Evolutionary conservation across 1,140 invertebrate species (phyloP).

Genomic region (Zaprionus inermis): DNA sequence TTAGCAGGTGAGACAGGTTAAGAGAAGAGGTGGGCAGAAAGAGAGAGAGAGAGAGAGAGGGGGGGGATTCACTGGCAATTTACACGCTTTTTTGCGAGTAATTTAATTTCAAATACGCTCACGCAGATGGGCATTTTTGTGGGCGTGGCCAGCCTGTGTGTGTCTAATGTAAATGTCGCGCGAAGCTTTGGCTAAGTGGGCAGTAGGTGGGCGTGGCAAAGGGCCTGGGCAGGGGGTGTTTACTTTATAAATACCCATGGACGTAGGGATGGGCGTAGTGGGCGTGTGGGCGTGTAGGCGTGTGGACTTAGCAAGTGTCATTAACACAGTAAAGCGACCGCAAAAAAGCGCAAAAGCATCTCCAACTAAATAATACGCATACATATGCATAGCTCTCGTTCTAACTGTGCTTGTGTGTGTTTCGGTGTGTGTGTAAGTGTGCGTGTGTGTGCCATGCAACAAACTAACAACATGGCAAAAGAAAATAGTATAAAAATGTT

Average conservation of each 20-base stretch:
- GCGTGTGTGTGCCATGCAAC: constrained; percentile 49
- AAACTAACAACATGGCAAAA: constrained; percentile 48
- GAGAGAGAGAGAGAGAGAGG: not conserved
- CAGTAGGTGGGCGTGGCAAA: not conserved
- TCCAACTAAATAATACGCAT: constrained; percentile 51
- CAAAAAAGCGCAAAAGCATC: constrained; percentile 80
- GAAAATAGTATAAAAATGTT: constrained; percentile 55
- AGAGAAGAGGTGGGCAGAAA: not conserved
- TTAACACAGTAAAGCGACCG: constrained; percentile 79
- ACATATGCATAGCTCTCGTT: constrained; percentile 57
- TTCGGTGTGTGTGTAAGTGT: constrained; percentile 36
- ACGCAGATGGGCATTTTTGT: constrained; percentile 51
- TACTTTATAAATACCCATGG: constrained; percentile 23
- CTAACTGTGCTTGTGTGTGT: constrained; percentile 14
- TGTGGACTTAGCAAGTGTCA: constrained; percentile 66
- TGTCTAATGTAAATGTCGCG: constrained; percentile 35
- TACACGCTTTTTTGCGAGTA: constrained; percentile 80
- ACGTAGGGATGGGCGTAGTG: too few species aligned
- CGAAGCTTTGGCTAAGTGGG: not conserved
- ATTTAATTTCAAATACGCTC: constrained; percentile 79
- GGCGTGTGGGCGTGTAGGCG: constrained; percentile 11
- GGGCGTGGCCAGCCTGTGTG: constrained; percentile 47
- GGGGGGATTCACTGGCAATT: constrained; percentile 73
- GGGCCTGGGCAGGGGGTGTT: too few species aligned
- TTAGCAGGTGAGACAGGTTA: not conserved